Evolutionary conservation across 2,888 invertebrate species (phyloP).

Genomic region (Octodonta nipae): DNA sequence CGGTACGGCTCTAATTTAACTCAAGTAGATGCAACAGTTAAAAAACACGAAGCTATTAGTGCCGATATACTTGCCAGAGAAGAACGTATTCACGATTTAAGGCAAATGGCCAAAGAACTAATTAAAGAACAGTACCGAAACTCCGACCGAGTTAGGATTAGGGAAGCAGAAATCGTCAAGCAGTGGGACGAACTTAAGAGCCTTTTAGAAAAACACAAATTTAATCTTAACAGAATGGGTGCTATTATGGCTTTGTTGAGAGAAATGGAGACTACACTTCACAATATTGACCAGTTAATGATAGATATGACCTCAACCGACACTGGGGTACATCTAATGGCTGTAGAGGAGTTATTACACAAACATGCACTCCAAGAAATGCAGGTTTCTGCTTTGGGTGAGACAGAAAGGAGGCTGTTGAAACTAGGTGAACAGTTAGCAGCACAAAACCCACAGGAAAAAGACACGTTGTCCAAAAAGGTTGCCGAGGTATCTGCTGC

Average conservation of each 20-base stretch:
- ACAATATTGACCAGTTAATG: slow-evolving; percentile 74
- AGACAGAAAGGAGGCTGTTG: slow-evolving; percentile 64
- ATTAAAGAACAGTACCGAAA: slow-evolving; percentile 85
- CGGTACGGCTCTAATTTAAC: slow-evolving; percentile 79
- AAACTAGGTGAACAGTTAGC: slow-evolving; percentile 42
- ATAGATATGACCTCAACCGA: slow-evolving; percentile 65
- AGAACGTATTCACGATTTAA: slow-evolving; percentile 86
- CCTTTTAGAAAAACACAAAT: slow-evolving; percentile 70
- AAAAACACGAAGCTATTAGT: slow-evolving; percentile 95
- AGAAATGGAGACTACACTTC: slow-evolving; percentile 80
- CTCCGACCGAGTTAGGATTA: slow-evolving; percentile 56
- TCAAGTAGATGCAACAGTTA: slow-evolving; percentile 92
- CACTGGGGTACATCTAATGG: slow-evolving; percentile 84
- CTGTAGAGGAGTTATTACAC: slow-evolving; percentile 87
- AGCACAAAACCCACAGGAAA: slow-evolving; percentile 41
- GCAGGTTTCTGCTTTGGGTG: slow-evolving; percentile 78
- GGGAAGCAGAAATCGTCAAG: slow-evolving; percentile 56
- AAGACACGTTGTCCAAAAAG: slow-evolving; percentile 52
- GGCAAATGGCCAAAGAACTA: slow-evolving; percentile 85
- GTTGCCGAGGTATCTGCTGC: slow-evolving; percentile 64
- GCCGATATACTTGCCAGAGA: slow-evolving; percentile 89
- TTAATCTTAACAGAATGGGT: slow-evolving; percentile 63
- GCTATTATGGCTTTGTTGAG: slow-evolving; percentile 76
- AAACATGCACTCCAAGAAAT: slow-evolving; percentile 87
- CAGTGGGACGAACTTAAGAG: slow-evolving; percentile 79